These are phyloP conservation scores for Corvus cornix DNA, from an alignment of 2,113 vertebrate genomes.

Conservation along the genomic window DNA sequence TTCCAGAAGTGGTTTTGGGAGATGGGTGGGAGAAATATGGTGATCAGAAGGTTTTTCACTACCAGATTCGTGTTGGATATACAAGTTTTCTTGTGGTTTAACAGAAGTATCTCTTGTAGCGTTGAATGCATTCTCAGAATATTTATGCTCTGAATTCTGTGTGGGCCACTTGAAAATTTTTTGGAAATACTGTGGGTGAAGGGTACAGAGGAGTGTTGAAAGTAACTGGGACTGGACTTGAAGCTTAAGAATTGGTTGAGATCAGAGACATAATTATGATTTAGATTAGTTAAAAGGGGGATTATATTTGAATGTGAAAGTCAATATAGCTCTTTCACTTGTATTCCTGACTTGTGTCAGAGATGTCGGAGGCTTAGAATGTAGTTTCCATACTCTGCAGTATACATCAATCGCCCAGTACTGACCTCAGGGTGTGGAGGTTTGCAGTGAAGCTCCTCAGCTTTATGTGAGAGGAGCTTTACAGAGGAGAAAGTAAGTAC, in stretches of 20 bases:
- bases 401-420: accelerated
- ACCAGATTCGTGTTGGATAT: neutral
- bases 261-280: neutral
- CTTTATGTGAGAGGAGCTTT: neutral
- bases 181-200: neutral
- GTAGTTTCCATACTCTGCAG: neutral
- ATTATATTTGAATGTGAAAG: neutral
- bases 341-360: neutral
- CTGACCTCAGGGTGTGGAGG: neutral
- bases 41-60: neutral
- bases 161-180: neutral
- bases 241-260: neutral
- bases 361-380: neutral
- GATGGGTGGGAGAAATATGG: accelerated
- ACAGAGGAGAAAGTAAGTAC: neutral
- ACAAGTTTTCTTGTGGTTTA: neutral
- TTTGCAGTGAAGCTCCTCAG: neutral
- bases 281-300: neutral
- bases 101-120: neutral
- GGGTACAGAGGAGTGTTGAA: neutral
- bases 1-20: neutral
- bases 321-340: neutral
- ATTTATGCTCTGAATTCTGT: neutral
- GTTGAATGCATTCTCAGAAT: neutral
- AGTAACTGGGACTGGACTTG: neutral